Base-by-base conservation (phyloP, 2,797 vertebrate species). In the Cheirogaleus major region DNA sequence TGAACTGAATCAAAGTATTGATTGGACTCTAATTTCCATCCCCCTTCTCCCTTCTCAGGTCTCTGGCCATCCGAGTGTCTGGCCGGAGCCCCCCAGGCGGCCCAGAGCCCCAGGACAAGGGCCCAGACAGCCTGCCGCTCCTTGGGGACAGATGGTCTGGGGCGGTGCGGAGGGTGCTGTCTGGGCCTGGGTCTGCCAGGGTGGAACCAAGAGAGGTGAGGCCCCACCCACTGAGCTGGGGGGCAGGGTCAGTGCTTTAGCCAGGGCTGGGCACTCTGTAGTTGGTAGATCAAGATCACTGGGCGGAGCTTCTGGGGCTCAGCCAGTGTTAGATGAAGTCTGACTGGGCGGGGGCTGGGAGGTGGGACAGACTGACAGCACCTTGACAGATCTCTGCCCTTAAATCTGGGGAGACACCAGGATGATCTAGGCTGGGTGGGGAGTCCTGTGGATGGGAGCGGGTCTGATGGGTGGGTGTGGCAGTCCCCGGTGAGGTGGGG, bases 71-170 rank as follows among this genome's bases (percentile, higher is more conserved):
- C 57, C 98, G 98, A 84, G 98, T 89, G 90, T 97, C 69, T 45
- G 98, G 48, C 97, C 98, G 96, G 98, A 98, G 93, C 97, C 97
- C 97, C 55, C 98, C 95, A 11, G 97, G 96, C 87, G 98, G n/a
- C 43, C 96, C 45, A 95, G 98, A 97, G 25, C 9, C 85, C n/a
- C 98, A 98, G 95, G 93, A 98, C 76, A 98, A 98, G 97, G 98
- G 98, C 35, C 98, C 99, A 0, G 99, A 99, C 0, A 98, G 99
- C 59, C 99, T 99, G 88, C 98, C 99, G 0, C 98, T 99, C 63
- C 95, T 99, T 5, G 99, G 99, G 67, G 99, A 99, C 73, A 99
- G 99, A 98, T 98, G 82, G 92, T 99, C 99, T 0, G 99, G 99
- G 92, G 98, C 99, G 35, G 95, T 97, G 14, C 97, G 94, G 25